Evolutionary conservation across 2,113 vertebrate species (phyloP).

Genomic region (Cyprinodon variegatus): DNA sequence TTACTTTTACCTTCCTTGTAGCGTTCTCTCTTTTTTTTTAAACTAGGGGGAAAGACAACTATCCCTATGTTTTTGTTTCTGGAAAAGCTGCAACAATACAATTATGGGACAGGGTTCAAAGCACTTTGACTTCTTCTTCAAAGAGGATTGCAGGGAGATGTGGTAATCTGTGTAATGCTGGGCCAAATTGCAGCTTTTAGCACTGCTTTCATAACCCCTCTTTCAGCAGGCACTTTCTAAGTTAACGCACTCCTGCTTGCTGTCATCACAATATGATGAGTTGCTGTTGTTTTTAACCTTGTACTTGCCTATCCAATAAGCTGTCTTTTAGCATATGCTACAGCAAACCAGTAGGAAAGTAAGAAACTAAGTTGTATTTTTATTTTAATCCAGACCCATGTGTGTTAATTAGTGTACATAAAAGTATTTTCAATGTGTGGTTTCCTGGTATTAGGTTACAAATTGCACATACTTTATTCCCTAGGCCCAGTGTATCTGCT

Average conservation of each 20-base stretch:
- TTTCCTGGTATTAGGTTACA: neutral
- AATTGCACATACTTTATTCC: constrained; percentile 2
- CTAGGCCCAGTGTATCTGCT: constrained; percentile 12
- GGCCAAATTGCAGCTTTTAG: constrained; percentile 61
- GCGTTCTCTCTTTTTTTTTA: constrained; percentile 11
- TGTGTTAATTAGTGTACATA: constrained; percentile 3
- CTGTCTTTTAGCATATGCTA: constrained; percentile 35
- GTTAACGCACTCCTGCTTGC: constrained; percentile 27
- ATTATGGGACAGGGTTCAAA: constrained; percentile 29
- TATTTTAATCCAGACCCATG: constrained; percentile 6
- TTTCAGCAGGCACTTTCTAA: constrained; percentile 25
- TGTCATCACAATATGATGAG: constrained; percentile 41
- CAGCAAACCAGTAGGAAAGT: constrained; percentile 47
- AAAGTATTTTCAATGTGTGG: neutral
- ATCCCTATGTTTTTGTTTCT: neutral
- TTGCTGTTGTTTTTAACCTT: constrained; percentile 46
- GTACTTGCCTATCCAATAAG: constrained; percentile 19
- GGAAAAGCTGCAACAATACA: constrained; percentile 13
- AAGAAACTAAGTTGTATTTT: constrained; percentile 1
- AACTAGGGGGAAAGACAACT: constrained; percentile 7
- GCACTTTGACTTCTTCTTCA: constrained; percentile 45
- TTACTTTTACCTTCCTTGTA: constrained; percentile 1
- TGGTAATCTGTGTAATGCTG: constrained; percentile 39
- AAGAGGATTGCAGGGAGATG: constrained; percentile 20
- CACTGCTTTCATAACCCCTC: constrained; percentile 35